A percentile compares a stretch with the other conserved stretches of the same genome.
Evolutionary conservation across 30 jellyfish, hydroid and myxozoan genomes (phyloP).

Genomic region (Turritopsis rubra): DNA sequence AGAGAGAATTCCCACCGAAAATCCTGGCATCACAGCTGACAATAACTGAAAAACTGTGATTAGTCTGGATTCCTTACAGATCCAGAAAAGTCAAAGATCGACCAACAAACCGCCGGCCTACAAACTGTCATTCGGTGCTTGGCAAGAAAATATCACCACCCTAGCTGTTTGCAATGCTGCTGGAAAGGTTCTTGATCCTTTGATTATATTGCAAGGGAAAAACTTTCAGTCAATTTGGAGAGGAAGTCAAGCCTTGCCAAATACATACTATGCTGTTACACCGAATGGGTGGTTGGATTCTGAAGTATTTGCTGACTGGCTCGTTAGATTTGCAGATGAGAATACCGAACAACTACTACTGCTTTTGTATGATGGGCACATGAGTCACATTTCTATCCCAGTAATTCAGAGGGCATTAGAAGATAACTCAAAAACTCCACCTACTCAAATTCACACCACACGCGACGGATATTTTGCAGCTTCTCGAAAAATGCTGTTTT

Average conservation of each 20-base stretch:
- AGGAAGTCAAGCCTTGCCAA: constrained; percentile 21
- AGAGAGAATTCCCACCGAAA: background rate
- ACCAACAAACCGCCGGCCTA: constrained; percentile 18
- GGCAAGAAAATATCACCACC: constrained; percentile 23
- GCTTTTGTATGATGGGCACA: constrained; percentile 12
- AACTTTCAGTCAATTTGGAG: constrained; percentile 32
- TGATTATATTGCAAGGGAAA: constrained; percentile 21
- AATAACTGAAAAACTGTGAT: constrained; percentile 22
- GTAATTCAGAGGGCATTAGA: background rate
- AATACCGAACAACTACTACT: background rate
- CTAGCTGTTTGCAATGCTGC: constrained; percentile 53
- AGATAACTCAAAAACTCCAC: background rate
- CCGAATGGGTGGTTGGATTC: constrained; percentile 46
- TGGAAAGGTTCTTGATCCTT: constrained; percentile 37
- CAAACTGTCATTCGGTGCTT: constrained; percentile 29
- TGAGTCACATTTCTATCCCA: constrained; percentile 8
- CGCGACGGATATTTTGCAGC: constrained; percentile 19
- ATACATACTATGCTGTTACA: constrained; percentile 34
- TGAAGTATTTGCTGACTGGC: constrained; percentile 34
- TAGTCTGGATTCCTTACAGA: constrained; percentile 21
- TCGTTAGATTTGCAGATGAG: constrained; percentile 2
- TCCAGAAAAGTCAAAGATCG: constrained; percentile 8
- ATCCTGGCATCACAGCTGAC: constrained; percentile 12
- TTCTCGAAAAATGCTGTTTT: constrained; percentile 7
- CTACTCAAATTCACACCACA: constrained; percentile 7